phyloP scores from a whole-genome alignment of 2,888 invertebrate species.

The Thysanoteuthis rhombus region DNA sequence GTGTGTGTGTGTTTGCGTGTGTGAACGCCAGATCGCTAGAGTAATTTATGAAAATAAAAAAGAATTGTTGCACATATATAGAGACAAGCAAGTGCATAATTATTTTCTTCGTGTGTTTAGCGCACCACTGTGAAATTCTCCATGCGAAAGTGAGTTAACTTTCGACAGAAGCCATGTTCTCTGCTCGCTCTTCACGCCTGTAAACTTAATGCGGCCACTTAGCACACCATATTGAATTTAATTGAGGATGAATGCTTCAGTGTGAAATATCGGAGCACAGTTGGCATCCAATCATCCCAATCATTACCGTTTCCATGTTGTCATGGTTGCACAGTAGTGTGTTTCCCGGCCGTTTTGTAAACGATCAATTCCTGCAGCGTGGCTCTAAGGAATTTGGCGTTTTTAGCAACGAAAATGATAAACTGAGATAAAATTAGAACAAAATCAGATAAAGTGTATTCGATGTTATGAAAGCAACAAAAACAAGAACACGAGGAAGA shows the following conservation, averaged over 20 bases:
- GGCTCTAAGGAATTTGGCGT: background rate
- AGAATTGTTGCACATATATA: background rate
- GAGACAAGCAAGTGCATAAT: background rate
- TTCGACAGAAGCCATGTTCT: background rate
- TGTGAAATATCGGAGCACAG: background rate
- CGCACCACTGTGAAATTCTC: background rate
- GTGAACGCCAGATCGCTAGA: too few relatives aligned
- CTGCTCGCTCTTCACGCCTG: background rate
- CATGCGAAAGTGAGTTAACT: background rate
- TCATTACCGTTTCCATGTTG: background rate
- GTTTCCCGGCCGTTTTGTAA: background rate
- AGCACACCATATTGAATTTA: background rate
- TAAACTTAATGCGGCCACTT: background rate
- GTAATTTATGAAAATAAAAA: background rate
- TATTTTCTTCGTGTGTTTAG: background rate
- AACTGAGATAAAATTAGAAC: background rate
- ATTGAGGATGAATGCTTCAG: background rate
- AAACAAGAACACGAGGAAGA: too few relatives aligned
- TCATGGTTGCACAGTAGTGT: background rate
- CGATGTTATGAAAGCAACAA: too few relatives aligned
- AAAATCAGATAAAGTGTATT: background rate
- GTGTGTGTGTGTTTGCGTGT: too few relatives aligned
- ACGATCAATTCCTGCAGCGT: background rate
- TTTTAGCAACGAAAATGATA: background rate
- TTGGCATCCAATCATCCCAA: background rate